Base-by-base conservation (phyloP, 1,140 invertebrate species). In the Nautilus pompilius region DNA sequence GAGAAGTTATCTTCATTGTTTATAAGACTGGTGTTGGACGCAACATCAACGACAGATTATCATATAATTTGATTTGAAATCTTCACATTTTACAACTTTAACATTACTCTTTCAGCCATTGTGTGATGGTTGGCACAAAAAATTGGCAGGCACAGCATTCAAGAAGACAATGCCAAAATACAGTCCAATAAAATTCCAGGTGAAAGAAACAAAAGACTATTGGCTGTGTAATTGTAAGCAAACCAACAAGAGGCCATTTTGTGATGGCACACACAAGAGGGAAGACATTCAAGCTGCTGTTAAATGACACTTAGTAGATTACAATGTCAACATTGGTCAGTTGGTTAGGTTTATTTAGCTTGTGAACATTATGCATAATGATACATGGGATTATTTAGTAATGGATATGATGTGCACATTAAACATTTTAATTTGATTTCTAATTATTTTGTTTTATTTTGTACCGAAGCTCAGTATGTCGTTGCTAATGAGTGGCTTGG, bases 151-250 rank as follows among this genome's bases (percentile, higher is more conserved):
- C 28, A 72, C 68, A 33, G 88, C 86, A 70, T 80, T 93, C 0
- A 87, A 77, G 26, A 82, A 85, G 17, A 78, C 75, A 20, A 73
- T 62, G 13, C 60, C 62, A 6, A 73, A 71, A 65, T 71, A 85
- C 57, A 73, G 87, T 59, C 96, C 96, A 0, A 84, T 98, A 15
- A 84, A 83, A 62, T 98, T 98, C 72, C 82, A 85, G 70, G 93
- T 97, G 2, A 87, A 89, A 53, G 89, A 96, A 84, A 91, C 90
- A 0, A 95, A 95, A 80, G 91, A 96, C 17, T 98, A 98, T 78
- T 99, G 93, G 93, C 84, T 99, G 3, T 99, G 97, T 80, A 97
- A 97, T 78, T 99, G 97, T 80, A 99, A 99, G 81, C 96, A 98
- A 80, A 96, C 96, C 3, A 86, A 87, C 48, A 92, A 95, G 73